Evolutionary conservation across 2,797 vertebrate genomes (phyloP).

Genomic region (Gallinago stenura): DNA sequence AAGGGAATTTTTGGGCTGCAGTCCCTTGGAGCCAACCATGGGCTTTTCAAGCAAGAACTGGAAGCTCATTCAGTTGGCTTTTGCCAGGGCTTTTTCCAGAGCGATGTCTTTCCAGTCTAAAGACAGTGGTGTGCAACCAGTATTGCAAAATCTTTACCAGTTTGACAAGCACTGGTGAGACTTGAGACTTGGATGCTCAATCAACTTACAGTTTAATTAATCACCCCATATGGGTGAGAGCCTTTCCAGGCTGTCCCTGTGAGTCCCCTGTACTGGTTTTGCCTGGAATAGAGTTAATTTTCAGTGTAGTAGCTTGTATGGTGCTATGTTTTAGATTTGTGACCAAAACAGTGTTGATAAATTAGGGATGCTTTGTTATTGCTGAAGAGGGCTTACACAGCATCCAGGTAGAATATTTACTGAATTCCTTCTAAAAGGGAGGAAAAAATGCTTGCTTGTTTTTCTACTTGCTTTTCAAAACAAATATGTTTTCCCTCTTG

Average conservation of each 20-base stretch:
- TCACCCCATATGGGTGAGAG: accelerated
- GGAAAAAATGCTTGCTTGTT: accelerated
- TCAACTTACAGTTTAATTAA: background rate
- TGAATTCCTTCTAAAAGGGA: background rate
- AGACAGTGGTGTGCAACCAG: background rate
- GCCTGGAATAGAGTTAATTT: background rate
- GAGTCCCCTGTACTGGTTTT: background rate
- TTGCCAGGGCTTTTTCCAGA: background rate
- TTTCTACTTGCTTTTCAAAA: background rate
- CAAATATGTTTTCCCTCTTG: background rate
- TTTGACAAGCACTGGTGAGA: background rate
- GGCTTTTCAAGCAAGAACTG: background rate
- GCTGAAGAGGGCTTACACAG: background rate
- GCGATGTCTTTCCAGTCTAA: background rate
- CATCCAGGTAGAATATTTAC: background rate
- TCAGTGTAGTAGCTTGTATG: background rate
- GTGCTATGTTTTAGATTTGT: background rate
- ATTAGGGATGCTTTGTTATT: background rate
- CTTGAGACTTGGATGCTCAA: background rate
- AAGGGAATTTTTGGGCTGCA: accelerated
- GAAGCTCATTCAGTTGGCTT: background rate
- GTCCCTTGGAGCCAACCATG: background rate
- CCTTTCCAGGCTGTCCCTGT: background rate
- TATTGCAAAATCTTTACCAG: background rate
- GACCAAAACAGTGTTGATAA: accelerated